phyloP scores from a whole-genome alignment of 2,113 vertebrate genomes.

The Chroicocephalus ridibundus region DNA sequence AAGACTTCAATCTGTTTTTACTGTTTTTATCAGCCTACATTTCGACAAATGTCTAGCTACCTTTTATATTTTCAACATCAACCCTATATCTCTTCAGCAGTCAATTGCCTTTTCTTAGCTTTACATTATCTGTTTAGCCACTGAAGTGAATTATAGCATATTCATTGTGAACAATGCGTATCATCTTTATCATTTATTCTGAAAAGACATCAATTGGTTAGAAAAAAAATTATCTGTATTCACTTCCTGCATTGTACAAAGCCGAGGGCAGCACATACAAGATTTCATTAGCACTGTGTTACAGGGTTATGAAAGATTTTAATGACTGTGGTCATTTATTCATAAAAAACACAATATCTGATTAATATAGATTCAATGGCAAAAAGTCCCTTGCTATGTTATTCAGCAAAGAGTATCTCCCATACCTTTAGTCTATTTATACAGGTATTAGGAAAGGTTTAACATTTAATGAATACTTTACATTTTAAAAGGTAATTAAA shows the following conservation, averaged over 20 bases:
- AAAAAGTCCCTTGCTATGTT: conserved; percentile 1
- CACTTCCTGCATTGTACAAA: conserved; percentile 44
- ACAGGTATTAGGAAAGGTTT: conserved; percentile 13
- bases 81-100: conserved; percentile 63
- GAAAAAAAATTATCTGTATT: conserved; percentile 59
- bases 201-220: conserved; percentile 60
- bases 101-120: conserved; percentile 65
- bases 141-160: conserved; percentile 76
- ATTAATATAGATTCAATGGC: conserved; percentile 25
- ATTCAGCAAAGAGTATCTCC: not conserved
- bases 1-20: conserved; percentile 74
- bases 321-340: conserved; percentile 57
- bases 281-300: conserved; percentile 46
- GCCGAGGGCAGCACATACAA: conserved; percentile 30
- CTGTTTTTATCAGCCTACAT: conserved; percentile 75
- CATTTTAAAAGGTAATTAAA: conserved; percentile 48
- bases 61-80: conserved; percentile 73
- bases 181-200: conserved; percentile 70
- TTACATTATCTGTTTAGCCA: conserved; percentile 72
- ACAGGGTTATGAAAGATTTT: conserved; percentile 47
- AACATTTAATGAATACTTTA: conserved; percentile 39
- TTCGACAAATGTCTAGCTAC: conserved; percentile 70
- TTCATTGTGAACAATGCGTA: conserved; percentile 71
- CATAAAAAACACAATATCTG: conserved; percentile 39
- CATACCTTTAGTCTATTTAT: not conserved